Base-by-base conservation (phyloP, 2,888 invertebrate species). In the Dendrolimus pini region DNA sequence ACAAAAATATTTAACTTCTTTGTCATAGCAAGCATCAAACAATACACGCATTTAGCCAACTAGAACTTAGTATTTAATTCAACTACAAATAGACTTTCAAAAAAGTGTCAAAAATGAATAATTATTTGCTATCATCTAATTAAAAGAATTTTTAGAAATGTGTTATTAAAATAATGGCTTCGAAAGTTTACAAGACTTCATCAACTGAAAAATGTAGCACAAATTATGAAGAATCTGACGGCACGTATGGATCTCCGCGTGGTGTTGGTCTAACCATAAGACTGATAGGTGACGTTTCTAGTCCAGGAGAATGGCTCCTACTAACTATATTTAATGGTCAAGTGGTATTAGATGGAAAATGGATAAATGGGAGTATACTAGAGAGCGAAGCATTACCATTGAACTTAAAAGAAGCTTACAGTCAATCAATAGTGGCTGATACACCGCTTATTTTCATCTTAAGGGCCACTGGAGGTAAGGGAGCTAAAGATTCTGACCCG, bases 401-500 rank as follows among this genome's bases (percentile, higher is more conserved):
- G 47, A 78, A 88, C 67, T 67, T 89, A 12, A 77, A 77, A 56
- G 75, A 82, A 14, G 56, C 66, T 47, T 53, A 52, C 54, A 60
- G 59, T 62, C 81, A 80, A 65, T 59, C 58, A 7, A 41, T 79
- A 30, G 56, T 83, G 14, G 77, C 81, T 0, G 78, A 82, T 57
- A 69, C 62, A 9, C 90, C 89, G n/a, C 64, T 90, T 41, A 66
- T 86, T 58, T 78, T 88, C 55, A 52, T 90, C 47, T 63, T 89
- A 42, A 85, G 88, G 52, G 7, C 58, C 41, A 10, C 59, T 54
- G 72, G 72, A 54, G 75, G 72, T 12, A 88, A 88, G 72, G 60
- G 65, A 12, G 3, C 68, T 2, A 85, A 80, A 64, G 87, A 87
- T 52, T 65, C 70, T 12, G 89, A 89, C 62, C 86, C 83, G 41